These are phyloP conservation scores for Drosophila ercepeae DNA, from an alignment of 1,140 invertebrate species.

Conservation along the genomic window DNA sequence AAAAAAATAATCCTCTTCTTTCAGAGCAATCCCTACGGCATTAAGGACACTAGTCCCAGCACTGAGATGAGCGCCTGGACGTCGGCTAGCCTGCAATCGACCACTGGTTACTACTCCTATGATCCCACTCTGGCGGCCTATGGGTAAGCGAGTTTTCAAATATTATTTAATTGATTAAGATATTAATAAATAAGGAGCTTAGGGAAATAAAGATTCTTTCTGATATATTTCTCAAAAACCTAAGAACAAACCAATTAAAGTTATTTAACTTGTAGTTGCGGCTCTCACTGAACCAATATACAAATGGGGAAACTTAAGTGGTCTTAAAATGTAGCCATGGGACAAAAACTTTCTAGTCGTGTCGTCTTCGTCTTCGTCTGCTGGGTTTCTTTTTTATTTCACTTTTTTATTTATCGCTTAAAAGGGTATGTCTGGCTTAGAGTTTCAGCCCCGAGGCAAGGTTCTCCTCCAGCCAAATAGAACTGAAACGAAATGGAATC, in stretches of 20 bases:
- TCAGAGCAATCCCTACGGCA: slow-evolving; percentile 94
- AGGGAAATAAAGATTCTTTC: background rate
- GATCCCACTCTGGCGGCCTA: slow-evolving; percentile 96
- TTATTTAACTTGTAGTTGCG: slow-evolving; percentile 1
- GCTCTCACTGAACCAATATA: slow-evolving; percentile 39
- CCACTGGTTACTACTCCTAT: slow-evolving; percentile 95
- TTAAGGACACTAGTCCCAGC: slow-evolving; percentile 92
- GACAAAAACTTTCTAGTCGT: slow-evolving; percentile 46
- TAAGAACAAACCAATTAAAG: background rate
- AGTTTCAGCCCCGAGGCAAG: slow-evolving; percentile 34
- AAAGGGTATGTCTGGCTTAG: slow-evolving; percentile 56
- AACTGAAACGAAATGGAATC: slow-evolving; percentile 29
- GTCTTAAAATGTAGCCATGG: slow-evolving; percentile 61
- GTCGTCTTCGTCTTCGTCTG: slow-evolving; percentile 32
- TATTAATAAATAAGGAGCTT: slow-evolving; percentile 24
- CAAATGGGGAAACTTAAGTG: slow-evolving; percentile 59
- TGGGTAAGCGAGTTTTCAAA: slow-evolving; percentile 88
- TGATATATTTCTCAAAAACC: background rate
- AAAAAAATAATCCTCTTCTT: slow-evolving; percentile 72
- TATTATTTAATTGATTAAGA: no score
- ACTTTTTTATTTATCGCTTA: slow-evolving; percentile 59
- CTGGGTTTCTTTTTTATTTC: slow-evolving; percentile 59
- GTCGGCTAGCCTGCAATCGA: slow-evolving; percentile 93
- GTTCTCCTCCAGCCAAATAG: slow-evolving; percentile 38
- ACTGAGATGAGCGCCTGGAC: slow-evolving; percentile 95